phyloP scores from a whole-genome alignment of 2,113 vertebrate genomes.

The Onychorhynchus coronatus region DNA sequence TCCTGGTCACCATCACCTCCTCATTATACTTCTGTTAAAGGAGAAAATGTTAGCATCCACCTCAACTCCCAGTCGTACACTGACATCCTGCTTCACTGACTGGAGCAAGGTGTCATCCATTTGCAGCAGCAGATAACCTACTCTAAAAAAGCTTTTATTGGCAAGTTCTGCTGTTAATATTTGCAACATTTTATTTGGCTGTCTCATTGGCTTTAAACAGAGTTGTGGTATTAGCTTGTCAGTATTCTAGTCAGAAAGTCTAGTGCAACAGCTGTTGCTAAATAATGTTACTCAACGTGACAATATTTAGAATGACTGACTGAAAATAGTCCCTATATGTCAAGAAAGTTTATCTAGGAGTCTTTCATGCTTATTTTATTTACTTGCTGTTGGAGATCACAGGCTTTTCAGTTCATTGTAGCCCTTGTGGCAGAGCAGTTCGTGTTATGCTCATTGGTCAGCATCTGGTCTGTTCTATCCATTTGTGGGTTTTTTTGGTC shows the following conservation, averaged over 20 bases:
- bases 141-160: neutral
- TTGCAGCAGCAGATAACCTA: neutral
- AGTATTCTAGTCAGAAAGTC: neutral
- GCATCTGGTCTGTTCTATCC: neutral
- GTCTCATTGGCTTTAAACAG: neutral
- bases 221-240: neutral
- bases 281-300: neutral
- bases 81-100: neutral
- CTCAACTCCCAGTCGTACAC: fast-evolving
- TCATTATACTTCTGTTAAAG: neutral
- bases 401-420: neutral
- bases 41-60: neutral
- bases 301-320: neutral
- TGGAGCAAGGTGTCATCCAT: neutral
- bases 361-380: neutral
- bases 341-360: neutral
- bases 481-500: neutral
- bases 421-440: neutral
- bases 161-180: neutral
- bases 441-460: neutral
- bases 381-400: neutral
- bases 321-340: neutral
- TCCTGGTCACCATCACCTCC: neutral
- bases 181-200: neutral
- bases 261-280: neutral